Percentiles rank a stretch among this genome's conserved stretches.
These are phyloP conservation scores for Cephus runcator DNA, from an alignment of 2,888 invertebrate genomes.

Conservation along the genomic window DNA sequence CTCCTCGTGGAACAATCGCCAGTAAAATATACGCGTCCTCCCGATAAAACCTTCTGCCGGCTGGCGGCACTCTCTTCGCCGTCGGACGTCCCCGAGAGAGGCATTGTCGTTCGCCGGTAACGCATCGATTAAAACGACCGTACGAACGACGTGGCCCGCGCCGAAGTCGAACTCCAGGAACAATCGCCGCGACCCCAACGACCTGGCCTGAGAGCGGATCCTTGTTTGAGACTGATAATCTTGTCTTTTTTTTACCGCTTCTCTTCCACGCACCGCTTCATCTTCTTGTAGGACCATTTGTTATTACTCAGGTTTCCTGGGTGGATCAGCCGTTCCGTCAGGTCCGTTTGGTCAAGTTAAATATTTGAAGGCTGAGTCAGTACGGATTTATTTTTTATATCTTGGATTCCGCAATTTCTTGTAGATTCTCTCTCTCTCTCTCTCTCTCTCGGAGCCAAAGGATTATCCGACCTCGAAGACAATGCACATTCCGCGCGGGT, in stretches of 20 bases:
- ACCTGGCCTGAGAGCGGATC: constrained; percentile 58
- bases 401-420: background rate
- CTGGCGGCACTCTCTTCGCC: constrained; percentile 38
- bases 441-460: background rate
- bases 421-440: background rate
- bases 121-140: constrained; percentile 40
- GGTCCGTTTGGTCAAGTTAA: background rate
- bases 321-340: background rate
- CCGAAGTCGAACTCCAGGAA: background rate
- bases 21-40: constrained; percentile 45
- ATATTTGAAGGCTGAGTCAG: background rate
- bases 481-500: constrained; percentile 58
- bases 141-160: background rate
- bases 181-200: constrained; percentile 47
- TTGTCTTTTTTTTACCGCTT: background rate
- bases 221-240: constrained; percentile 49
- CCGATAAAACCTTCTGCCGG: constrained; percentile 43
- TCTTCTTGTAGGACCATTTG: background rate
- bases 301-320: background rate
- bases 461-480: constrained; percentile 37
- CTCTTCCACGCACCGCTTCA: background rate
- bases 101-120: constrained; percentile 18
- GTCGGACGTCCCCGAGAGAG: constrained; percentile 25
- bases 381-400: background rate
- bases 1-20: constrained; percentile 40